A percentile compares a stretch with the other conserved stretches of the same genome.
Evolutionary conservation across 2,797 vertebrate genomes (phyloP).

Genomic region (Sebastes kiyomatsui): DNA sequence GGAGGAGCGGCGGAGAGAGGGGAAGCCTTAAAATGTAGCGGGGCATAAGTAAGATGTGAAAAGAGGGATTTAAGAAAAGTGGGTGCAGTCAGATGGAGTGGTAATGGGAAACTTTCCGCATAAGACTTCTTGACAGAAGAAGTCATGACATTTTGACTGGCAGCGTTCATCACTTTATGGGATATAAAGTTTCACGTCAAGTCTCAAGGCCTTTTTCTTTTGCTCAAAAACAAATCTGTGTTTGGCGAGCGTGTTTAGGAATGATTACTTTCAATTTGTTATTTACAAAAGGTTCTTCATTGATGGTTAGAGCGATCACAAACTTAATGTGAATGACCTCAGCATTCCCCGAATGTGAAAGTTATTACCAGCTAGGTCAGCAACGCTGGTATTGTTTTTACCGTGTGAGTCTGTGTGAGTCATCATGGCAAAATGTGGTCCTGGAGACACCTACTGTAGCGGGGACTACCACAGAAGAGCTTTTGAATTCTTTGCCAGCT

Average conservation of each 20-base stretch:
- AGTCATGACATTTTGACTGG: conserved; percentile 26
- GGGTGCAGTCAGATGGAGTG: neutral
- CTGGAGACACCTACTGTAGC: neutral
- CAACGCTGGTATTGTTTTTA: neutral
- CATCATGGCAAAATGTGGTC: neutral
- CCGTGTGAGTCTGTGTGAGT: neutral
- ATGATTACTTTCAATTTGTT: neutral
- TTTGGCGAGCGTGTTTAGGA: neutral
- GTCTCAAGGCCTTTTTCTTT: neutral
- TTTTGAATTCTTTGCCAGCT: too few species aligned
- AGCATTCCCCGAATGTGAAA: neutral
- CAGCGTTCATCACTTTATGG: neutral
- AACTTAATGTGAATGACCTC: neutral
- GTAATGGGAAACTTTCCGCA: conserved; percentile 2
- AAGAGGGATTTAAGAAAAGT: conserved; percentile 34
- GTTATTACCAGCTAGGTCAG: neutral
- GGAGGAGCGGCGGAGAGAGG: neutral
- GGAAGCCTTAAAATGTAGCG: conserved; percentile 16
- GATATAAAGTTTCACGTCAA: neutral
- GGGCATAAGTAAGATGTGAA: conserved; percentile 27
- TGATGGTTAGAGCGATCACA: neutral
- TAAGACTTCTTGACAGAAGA: neutral
- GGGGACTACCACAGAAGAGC: neutral
- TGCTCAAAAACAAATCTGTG: neutral
- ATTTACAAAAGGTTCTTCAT: neutral